Conservation (phyloP, 2,888 invertebrate genomes). For the Stenchaetothrips biformis region DNA sequence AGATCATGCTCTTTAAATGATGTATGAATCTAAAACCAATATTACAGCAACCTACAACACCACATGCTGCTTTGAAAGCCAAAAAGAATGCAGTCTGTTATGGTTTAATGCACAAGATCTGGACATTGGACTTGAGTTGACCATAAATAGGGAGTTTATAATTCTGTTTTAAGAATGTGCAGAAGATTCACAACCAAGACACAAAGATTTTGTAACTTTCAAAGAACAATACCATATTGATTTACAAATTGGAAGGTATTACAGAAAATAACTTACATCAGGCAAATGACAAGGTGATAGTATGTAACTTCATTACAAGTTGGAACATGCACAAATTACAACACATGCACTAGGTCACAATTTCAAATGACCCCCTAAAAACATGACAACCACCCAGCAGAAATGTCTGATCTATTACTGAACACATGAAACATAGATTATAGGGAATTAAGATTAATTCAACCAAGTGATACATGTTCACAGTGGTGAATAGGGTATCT, state of each 20-base stretch:
- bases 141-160: not conserved
- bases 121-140: too few species aligned
- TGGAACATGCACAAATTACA: not conserved
- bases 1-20: not conserved
- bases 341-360: not conserved
- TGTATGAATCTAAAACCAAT: not conserved
- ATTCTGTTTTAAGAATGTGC: not conserved
- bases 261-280: too few species aligned
- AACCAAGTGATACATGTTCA: too few species aligned
- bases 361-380: not conserved
- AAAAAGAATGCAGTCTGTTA: not conserved
- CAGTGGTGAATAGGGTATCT: too few species aligned
- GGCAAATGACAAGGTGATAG: not conserved
- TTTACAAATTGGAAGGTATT: not conserved
- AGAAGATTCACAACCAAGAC: not conserved
- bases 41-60: not conserved
- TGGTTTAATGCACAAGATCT: not conserved
- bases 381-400: too few species aligned
- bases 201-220: not conserved
- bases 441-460: too few species aligned
- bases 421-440: too few species aligned
- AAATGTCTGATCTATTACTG: too few species aligned
- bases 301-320: too few species aligned
- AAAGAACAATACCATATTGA: not conserved
- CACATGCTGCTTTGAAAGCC: not conserved